phyloP scores from a whole-genome alignment of 2,113 vertebrate species.

The Planiliza haematocheilus region DNA sequence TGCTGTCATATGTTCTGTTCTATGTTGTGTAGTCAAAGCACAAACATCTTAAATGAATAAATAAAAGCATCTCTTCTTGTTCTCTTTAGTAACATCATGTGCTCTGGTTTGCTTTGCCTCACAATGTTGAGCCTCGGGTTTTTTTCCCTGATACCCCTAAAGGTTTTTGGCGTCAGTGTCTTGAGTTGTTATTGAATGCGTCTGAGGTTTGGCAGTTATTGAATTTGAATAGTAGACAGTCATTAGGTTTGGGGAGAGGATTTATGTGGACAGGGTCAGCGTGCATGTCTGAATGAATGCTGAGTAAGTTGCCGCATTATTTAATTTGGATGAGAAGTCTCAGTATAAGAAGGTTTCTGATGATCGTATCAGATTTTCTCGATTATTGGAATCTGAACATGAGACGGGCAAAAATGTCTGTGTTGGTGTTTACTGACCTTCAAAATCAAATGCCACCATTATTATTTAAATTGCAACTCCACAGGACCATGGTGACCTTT shows the following conservation, averaged over 20 bases:
- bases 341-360: not conserved
- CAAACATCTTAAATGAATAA: conserved; percentile 16
- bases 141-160: not conserved
- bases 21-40: not conserved
- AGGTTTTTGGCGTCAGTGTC: not conserved
- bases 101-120: conserved; percentile 1
- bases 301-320: not conserved
- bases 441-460: not conserved
- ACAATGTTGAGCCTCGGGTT: not conserved
- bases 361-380: conserved; percentile 1
- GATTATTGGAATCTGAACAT: not conserved
- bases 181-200: not conserved
- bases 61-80: conserved; percentile 18
- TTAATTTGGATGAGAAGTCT: not conserved
- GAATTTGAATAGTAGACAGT: not conserved
- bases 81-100: conserved; percentile 10
- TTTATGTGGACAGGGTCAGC: no score
- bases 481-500: not conserved
- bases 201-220: conserved; percentile 1
- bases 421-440: not conserved
- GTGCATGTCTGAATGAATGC: not conserved
- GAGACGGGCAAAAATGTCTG: not conserved
- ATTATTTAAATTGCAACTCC: not conserved
- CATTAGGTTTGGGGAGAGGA: not conserved
- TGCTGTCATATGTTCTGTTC: not conserved